These are phyloP conservation scores for Campoplex capitator DNA, from an alignment of 2,888 invertebrate species.

Conservation along the genomic window DNA sequence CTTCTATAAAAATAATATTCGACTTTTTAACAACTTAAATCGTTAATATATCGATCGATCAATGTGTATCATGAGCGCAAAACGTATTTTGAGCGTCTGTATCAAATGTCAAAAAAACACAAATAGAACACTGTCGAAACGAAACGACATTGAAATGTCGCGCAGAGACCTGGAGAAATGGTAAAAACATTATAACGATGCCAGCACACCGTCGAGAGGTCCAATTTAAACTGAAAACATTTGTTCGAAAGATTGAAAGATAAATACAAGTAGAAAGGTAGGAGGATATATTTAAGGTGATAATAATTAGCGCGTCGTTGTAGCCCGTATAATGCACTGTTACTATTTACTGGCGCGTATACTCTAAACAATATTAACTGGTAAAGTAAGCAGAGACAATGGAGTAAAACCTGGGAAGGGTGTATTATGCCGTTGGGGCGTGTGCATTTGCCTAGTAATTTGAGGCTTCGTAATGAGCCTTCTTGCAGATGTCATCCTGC, in stretches of 20 bases:
- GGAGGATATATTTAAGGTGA: neutral
- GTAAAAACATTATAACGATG: neutral
- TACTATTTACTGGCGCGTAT: conserved; percentile 22
- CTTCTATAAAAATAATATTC: too few relatives aligned
- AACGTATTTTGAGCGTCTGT: too few relatives aligned
- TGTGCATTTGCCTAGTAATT: conserved; percentile 57
- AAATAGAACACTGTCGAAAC: too few relatives aligned
- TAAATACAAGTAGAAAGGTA: neutral
- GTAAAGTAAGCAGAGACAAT: conserved; percentile 52
- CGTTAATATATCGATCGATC: too few relatives aligned
- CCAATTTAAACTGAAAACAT: neutral
- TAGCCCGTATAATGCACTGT: neutral
- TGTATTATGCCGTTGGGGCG: conserved; percentile 8
- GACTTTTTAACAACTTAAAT: too few relatives aligned
- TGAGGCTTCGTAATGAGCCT: conserved; percentile 62
- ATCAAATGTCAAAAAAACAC: neutral
- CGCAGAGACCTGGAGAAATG: neutral
- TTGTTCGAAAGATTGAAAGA: neutral
- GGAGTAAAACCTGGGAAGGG: neutral
- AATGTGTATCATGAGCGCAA: too few relatives aligned
- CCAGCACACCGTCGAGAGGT: neutral
- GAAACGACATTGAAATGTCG: neutral
- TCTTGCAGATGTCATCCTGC: conserved; percentile 20
- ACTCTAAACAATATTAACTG: conserved; percentile 50
- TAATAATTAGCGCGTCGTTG: neutral